Conservation (phyloP, 1,140 invertebrate genomes). For the Holotrichia oblita region DNA sequence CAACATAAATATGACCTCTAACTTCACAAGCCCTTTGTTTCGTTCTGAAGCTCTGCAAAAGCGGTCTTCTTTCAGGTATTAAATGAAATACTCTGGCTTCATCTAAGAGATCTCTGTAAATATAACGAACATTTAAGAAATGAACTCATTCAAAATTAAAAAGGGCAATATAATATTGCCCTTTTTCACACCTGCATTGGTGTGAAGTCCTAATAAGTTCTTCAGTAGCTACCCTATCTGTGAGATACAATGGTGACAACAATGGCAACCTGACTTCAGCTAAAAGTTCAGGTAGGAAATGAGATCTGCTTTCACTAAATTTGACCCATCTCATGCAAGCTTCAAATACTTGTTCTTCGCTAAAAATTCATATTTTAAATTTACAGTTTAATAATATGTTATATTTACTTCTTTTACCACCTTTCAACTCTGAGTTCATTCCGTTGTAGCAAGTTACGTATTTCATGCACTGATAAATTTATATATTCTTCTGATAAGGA, state of each 20-base stretch:
- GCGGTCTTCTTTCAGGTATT: slow-evolving; percentile 81
- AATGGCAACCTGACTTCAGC: slow-evolving; percentile 82
- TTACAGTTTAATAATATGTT: slow-evolving; percentile 24
- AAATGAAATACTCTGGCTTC: slow-evolving; percentile 87
- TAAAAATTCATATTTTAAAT: slow-evolving; percentile 54
- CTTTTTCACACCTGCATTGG: slow-evolving; percentile 75
- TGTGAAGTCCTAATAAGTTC: slow-evolving; percentile 80
- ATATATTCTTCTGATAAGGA: slow-evolving; percentile 83
- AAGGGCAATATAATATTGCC: background rate
- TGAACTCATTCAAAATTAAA: background rate
- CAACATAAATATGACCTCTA: slow-evolving; percentile 86
- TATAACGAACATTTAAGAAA: background rate
- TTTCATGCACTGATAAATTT: slow-evolving; percentile 69
- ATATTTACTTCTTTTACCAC: slow-evolving; percentile 54
- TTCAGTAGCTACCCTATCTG: slow-evolving; percentile 86
- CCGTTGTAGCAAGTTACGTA: slow-evolving; percentile 77
- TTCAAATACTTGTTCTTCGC: slow-evolving; percentile 82
- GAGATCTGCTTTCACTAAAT: slow-evolving; percentile 68
- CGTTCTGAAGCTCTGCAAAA: slow-evolving; percentile 80
- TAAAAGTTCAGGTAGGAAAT: slow-evolving; percentile 76
- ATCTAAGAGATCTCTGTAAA: slow-evolving; percentile 78
- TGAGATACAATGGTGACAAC: slow-evolving; percentile 83
- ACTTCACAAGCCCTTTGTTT: slow-evolving; percentile 80
- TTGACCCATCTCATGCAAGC: slow-evolving; percentile 86
- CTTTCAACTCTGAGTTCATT: slow-evolving; percentile 83